These are phyloP conservation scores for Sinopyrophorus schimmeli DNA, from an alignment of 2,888 invertebrate species.

Conservation along the genomic window DNA sequence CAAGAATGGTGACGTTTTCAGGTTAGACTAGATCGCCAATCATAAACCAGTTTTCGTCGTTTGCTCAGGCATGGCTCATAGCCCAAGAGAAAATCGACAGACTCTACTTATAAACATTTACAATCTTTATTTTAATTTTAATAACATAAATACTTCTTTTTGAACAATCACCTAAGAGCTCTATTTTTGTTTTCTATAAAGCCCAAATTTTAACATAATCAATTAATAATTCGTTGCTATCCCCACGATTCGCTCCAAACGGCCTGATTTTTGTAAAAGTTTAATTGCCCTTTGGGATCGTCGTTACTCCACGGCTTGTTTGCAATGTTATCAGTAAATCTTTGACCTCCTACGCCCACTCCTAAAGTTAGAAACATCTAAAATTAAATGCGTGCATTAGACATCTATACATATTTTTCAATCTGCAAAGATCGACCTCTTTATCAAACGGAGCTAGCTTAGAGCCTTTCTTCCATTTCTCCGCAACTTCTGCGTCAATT, in stretches of 20 bases:
- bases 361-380: slow-evolving; percentile 78
- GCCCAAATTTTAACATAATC: slow-evolving; percentile 71
- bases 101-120: no score
- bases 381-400: slow-evolving; percentile 12
- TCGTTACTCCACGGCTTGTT: slow-evolving; percentile 77
- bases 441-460: slow-evolving; percentile 75
- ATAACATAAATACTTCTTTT: no score
- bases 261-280: slow-evolving; percentile 68
- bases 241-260: slow-evolving; percentile 71
- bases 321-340: slow-evolving; percentile 64
- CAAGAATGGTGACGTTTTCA: no score
- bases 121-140: no score
- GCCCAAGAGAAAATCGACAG: no score
- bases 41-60: no score
- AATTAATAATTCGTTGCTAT: slow-evolving; percentile 62
- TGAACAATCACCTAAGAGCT: no score
- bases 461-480: slow-evolving; percentile 63
- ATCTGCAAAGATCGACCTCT: no score
- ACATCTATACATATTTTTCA: no score
- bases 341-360: slow-evolving; percentile 76
- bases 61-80: no score
- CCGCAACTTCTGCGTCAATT: slow-evolving; percentile 51
- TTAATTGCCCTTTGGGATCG: slow-evolving; percentile 65
- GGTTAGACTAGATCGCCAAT: no score
- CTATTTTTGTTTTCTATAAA: no score